Percentiles rank a stretch among this genome's conserved stretches.
phyloP scores from a whole-genome alignment of 2,797 vertebrate species.

The Miichthys miiuy region DNA sequence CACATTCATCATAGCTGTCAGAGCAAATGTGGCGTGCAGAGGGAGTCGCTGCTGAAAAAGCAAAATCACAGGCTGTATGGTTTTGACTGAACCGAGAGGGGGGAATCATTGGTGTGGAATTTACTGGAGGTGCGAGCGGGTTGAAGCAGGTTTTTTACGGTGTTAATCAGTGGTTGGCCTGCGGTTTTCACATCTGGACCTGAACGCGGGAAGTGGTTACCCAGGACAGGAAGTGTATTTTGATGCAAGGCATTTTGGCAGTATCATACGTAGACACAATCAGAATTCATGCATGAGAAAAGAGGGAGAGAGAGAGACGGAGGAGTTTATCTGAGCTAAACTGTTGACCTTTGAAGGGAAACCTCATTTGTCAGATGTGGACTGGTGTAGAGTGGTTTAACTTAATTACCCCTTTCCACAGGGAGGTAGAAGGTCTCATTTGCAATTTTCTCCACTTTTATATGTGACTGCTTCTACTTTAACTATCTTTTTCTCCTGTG shows the following conservation, averaged over 20 bases:
- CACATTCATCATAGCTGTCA: conserved; percentile 77
- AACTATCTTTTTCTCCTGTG: conserved; percentile 12
- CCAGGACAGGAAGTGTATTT: conserved; percentile 50
- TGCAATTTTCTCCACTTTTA: conserved; percentile 64
- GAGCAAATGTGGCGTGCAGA: conserved; percentile 62
- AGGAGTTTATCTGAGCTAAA: conserved; percentile 53
- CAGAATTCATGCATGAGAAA: conserved; percentile 12
- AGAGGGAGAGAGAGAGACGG: conserved; percentile 7
- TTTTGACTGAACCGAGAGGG: conserved; percentile 47
- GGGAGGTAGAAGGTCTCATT: conserved; percentile 64
- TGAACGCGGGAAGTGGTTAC: conserved; percentile 54
- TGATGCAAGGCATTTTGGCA: not conserved
- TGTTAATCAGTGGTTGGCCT: conserved; percentile 59
- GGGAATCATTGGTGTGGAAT: conserved; percentile 59
- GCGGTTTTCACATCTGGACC: conserved; percentile 63
- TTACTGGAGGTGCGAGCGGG: conserved; percentile 53
- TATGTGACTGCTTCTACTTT: conserved; percentile 22
- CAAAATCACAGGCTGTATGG: conserved; percentile 52
- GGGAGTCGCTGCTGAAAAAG: conserved; percentile 60
- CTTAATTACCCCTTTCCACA: conserved; percentile 65
- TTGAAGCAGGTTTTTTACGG: conserved; percentile 54
- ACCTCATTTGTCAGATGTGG: conserved; percentile 66
- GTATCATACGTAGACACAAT: conserved; percentile 14
- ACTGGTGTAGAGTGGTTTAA: conserved; percentile 61
- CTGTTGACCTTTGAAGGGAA: conserved; percentile 63